Evolutionary conservation across 1,140 invertebrate genomes (phyloP).

Genomic region (Platyura marginata): DNA sequence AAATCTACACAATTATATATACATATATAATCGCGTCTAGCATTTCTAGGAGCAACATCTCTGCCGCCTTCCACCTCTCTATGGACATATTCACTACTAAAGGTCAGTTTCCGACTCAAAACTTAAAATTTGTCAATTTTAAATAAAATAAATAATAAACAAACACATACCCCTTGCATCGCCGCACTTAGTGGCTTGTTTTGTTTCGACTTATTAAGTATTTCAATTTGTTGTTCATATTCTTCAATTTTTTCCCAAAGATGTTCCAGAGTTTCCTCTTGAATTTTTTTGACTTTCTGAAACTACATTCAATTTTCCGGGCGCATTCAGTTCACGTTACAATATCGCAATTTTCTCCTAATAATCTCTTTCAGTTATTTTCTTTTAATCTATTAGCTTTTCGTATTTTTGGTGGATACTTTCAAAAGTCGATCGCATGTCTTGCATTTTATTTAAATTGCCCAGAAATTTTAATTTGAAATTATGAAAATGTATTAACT

Average conservation of each 20-base stretch:
- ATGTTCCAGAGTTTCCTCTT: slow-evolving; percentile 27
- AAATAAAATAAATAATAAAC: too few species aligned
- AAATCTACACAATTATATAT: too few species aligned
- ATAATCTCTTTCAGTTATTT: slow-evolving; percentile 23
- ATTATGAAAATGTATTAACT: too few species aligned
- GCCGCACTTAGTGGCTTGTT: slow-evolving; percentile 13
- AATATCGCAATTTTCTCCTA: slow-evolving; percentile 28
- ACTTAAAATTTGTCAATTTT: too few species aligned
- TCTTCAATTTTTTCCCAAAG: slow-evolving; percentile 24
- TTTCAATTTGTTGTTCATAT: slow-evolving; percentile 12
- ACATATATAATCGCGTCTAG: too few species aligned
- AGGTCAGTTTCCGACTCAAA: not conserved
- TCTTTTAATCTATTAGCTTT: slow-evolving; percentile 14
- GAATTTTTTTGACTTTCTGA: slow-evolving; percentile 10
- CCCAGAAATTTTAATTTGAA: slow-evolving; percentile 10
- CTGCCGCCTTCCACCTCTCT: too few species aligned
- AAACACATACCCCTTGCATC: not conserved
- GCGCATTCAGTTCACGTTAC: slow-evolving; percentile 13
- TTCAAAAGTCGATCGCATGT: slow-evolving; percentile 8
- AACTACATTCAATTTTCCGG: slow-evolving; percentile 8
- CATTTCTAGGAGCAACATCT: too few species aligned
- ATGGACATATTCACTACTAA: not conserved
- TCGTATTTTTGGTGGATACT: slow-evolving; percentile 8
- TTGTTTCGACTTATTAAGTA: slow-evolving; percentile 13
- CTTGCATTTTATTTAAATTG: slow-evolving; percentile 9